Evolutionary conservation across 2,797 vertebrate species (phyloP).

Genomic region (Platyrinchus mystaceus): DNA sequence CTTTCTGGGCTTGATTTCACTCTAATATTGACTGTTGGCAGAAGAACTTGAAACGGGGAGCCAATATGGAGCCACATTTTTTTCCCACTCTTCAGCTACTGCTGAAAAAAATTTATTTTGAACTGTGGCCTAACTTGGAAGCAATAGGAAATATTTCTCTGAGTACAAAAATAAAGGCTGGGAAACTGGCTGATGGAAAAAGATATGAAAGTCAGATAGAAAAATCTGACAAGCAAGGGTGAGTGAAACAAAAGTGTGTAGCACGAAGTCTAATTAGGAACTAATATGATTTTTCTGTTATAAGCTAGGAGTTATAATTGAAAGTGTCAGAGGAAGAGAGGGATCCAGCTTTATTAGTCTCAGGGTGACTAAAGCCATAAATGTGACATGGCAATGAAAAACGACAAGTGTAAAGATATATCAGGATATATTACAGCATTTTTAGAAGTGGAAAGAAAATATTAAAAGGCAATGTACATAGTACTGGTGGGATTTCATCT

Average conservation of each 20-base stretch:
- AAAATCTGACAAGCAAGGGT: neutral
- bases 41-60: neutral
- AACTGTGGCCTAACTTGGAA: neutral
- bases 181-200: neutral
- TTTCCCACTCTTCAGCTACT: neutral
- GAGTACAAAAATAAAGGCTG: neutral
- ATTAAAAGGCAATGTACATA: neutral
- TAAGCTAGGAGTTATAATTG: conserved; percentile 47
- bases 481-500: neutral
- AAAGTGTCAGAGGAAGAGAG: conserved; percentile 38
- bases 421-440: neutral
- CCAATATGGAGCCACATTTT: neutral
- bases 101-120: neutral
- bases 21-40: neutral
- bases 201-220: neutral
- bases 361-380: conserved; percentile 17
- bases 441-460: conserved; percentile 7
- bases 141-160: neutral
- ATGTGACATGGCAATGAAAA: conserved; percentile 23
- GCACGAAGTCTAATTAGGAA: conserved; percentile 38
- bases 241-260: conserved; percentile 9
- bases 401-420: conserved; percentile 1
- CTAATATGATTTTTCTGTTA: conserved; percentile 37
- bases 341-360: conserved; percentile 37
- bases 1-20: neutral